phyloP scores from a whole-genome alignment of 2,888 invertebrate species.

The Drosophila niveifrons region DNA sequence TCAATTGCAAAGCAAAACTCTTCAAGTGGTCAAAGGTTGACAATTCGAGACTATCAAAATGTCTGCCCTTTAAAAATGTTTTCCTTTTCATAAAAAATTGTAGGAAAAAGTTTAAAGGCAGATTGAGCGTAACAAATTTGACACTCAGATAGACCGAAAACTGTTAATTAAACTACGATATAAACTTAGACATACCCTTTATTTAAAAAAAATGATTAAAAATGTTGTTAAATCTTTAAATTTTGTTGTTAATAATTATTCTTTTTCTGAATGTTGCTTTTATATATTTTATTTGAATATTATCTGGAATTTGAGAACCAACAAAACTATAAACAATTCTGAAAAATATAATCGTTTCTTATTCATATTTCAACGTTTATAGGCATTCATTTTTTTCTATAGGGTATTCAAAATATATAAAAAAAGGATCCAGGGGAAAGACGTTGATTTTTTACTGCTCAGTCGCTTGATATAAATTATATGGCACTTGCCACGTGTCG shows the following conservation, averaged over 20 bases:
- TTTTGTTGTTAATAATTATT: not conserved
- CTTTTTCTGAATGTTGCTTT: not conserved
- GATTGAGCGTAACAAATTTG: conserved; percentile 56
- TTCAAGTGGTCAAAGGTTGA: conserved; percentile 16
- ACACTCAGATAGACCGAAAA: conserved; percentile 32
- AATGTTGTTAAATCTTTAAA: not conserved
- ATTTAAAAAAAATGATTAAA: not conserved
- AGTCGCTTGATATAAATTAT: conserved; percentile 68
- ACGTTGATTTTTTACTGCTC: conserved; percentile 43
- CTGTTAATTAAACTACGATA: not conserved
- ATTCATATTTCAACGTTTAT: not conserved
- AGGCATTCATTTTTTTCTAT: not conserved
- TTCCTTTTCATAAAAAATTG: conserved; percentile 1
- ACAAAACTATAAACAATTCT: too few species aligned
- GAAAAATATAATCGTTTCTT: too few species aligned
- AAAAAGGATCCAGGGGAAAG: conserved; percentile 25
- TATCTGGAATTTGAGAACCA: too few species aligned
- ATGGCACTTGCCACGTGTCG: conserved; percentile 78
- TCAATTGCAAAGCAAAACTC: conserved; percentile 9
- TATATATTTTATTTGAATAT: too few species aligned
- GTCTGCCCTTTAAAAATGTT: conserved; percentile 22
- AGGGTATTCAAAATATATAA: conserved; percentile 18
- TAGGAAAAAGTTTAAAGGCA: conserved; percentile 14
- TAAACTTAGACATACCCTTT: conserved; percentile 2
- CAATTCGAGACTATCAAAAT: conserved; percentile 12